Evolutionary conservation across 2,113 vertebrate genomes (phyloP).

Genomic region (Sylvietta virens): DNA sequence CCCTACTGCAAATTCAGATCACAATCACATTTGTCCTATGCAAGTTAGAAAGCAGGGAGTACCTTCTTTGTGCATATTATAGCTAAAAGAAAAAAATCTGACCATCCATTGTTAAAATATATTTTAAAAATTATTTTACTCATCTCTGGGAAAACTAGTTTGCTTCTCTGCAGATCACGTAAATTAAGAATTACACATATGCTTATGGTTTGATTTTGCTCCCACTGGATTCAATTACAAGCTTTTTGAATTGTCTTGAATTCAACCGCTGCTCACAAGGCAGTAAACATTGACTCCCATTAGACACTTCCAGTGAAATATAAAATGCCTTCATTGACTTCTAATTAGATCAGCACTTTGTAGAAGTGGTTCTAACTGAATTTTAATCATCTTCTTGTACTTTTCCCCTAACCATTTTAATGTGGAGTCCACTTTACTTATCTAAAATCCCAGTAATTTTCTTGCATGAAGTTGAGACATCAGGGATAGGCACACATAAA

Average conservation of each 20-base stretch:
- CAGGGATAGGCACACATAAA: not conserved
- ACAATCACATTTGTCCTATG: not conserved
- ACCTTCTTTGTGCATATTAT: not conserved
- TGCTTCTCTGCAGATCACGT: not conserved
- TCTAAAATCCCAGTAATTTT: not conserved
- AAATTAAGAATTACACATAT: not conserved
- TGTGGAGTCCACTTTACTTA: not conserved
- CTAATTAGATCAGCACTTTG: not conserved
- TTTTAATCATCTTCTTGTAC: not conserved
- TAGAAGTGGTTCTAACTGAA: not conserved
- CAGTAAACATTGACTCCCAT: not conserved
- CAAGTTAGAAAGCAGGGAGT: not conserved
- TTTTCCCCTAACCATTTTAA: not conserved
- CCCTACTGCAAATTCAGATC: not conserved
- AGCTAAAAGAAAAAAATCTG: not conserved
- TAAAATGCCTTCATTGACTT: not conserved
- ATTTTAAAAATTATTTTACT: not conserved
- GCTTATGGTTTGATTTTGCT: not conserved
- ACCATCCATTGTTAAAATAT: not conserved
- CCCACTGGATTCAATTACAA: not conserved
- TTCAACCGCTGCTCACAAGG: not conserved
- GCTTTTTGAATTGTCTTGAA: not conserved
- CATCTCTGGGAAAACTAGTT: not conserved
- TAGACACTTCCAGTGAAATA: not conserved
- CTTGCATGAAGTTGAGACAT: not conserved